Evolutionary conservation across 2,888 invertebrate genomes (phyloP), one percentile per base, ranked within the genome.

Genomic region (Drosophila subsilvestris): DNA sequence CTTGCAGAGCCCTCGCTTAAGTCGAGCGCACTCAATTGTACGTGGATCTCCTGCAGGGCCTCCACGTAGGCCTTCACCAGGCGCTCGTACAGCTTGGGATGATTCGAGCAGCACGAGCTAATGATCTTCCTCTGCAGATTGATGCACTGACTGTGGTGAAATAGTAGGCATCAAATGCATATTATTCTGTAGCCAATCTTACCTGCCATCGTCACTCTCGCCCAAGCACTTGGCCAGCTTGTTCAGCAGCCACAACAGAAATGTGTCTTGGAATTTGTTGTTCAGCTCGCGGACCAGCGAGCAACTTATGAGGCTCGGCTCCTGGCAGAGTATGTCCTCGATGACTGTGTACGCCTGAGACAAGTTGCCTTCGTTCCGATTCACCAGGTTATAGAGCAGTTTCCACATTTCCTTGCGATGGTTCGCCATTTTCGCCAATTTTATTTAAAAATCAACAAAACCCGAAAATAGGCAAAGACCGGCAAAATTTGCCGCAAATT

Each of bases 341-440:
- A 90, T 88, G 17, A 86, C 85, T 2, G 73, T 78, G 60, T 88
- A 89, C 0, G 89, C 78, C 43, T 88, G 83, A 18, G 76, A 72
- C 6, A 89, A 44, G 53, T 88, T 84, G 3, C 66, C 63, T 17
- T 83, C 80, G 51, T 81, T 88, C 3, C 88, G 82, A 49, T 88
- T 89, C 1, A 91, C 90, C 50, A 91, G 71, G 55, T 78, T 90
- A 67, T 90, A 91, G 3, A 91, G 75, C 59, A 91, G 74, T 49
- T 88, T 89, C 91, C 91, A 91, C 83, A 91, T 91, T 63, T 91
- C 91, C 59, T 88, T 90, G 0, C 90, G 90, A 2, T 82, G 83
- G 10, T 62, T 80, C n/a, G 91, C 74, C 91, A 91, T 90, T 90
- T 20, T 54, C 69, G 47, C 8, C 14, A 27, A 17, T 20, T 53